phyloP scores from a whole-genome alignment of 2,888 invertebrate species.

The Chydorus sphaericus region DNA sequence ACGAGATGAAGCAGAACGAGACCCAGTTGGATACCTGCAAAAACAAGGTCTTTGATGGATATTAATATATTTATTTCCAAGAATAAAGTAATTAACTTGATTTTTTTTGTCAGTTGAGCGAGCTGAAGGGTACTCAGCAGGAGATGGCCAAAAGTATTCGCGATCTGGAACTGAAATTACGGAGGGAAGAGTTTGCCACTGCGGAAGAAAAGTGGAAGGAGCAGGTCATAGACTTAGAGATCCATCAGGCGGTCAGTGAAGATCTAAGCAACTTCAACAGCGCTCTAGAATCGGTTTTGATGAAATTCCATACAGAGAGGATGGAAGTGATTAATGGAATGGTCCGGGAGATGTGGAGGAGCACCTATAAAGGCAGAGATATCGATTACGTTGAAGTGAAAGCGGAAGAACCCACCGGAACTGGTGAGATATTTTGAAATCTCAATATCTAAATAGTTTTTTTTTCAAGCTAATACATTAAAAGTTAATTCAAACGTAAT shows the following conservation, averaged over 20 bases:
- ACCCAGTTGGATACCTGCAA: background rate
- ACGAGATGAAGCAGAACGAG: background rate
- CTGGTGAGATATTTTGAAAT: background rate
- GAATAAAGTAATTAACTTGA: background rate
- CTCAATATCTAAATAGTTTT: background rate
- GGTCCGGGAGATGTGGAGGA: conserved; percentile 67
- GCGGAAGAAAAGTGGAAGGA: conserved; percentile 52
- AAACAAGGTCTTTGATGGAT: background rate
- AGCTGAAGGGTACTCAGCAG: conserved; percentile 3
- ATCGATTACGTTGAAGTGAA: conserved; percentile 89
- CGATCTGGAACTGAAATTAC: conserved; percentile 41
- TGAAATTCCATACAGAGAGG: conserved; percentile 78
- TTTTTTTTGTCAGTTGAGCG: background rate
- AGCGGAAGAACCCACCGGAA: conserved; percentile 39
- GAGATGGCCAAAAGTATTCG: conserved; percentile 22
- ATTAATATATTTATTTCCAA: background rate
- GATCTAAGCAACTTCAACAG: conserved; percentile 66
- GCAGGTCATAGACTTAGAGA: conserved; percentile 42
- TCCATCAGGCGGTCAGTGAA: conserved; percentile 36
- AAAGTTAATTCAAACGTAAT: too few species aligned
- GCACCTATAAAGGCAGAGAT: conserved; percentile 77
- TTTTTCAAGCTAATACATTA: too few species aligned
- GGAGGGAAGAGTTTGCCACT: conserved; percentile 46
- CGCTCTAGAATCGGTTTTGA: conserved; percentile 72
- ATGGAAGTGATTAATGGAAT: conserved; percentile 86